Conservation (phyloP, 2,113 vertebrate genomes). For the Oryctolagus cuniculus region DNA sequence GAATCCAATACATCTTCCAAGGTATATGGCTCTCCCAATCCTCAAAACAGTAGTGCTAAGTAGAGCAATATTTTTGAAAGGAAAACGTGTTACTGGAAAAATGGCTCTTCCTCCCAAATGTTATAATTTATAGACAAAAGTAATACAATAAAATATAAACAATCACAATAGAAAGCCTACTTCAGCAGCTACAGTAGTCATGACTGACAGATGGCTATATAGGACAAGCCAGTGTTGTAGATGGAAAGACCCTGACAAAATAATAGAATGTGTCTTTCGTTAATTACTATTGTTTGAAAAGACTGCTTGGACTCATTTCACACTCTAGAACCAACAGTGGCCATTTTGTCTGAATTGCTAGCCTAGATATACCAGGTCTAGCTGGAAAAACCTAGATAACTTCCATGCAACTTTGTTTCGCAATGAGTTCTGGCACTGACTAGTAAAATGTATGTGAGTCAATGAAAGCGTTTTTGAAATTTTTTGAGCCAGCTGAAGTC, state of each 20-base stretch:
- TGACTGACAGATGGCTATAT: not conserved
- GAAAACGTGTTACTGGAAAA: conserved; percentile 5
- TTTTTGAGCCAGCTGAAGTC: not conserved
- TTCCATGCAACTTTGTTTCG: not conserved
- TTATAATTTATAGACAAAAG: not conserved
- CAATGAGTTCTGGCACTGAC: not conserved
- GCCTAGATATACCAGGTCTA: not conserved
- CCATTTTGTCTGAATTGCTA: not conserved
- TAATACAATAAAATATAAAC: not conserved
- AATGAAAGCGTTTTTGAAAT: not conserved
- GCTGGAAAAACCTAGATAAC: not conserved
- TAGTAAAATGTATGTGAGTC: not conserved
- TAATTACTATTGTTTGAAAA: not conserved
- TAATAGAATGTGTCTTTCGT: not conserved
- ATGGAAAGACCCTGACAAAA: not conserved
- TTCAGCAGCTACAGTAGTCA: not conserved
- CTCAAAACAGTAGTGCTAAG: conserved; percentile 74
- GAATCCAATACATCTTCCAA: conserved; percentile 78
- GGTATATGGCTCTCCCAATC: conserved; percentile 70
- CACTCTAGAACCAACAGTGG: accelerated
- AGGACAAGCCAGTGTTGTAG: not conserved
- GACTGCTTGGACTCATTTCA: not conserved
- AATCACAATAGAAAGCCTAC: not conserved
- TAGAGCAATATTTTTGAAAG: conserved; percentile 50
- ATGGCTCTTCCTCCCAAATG: conserved; percentile 3